Evolutionary conservation across 2,888 invertebrate genomes (phyloP).

Genomic region (Tineola bisselliella): DNA sequence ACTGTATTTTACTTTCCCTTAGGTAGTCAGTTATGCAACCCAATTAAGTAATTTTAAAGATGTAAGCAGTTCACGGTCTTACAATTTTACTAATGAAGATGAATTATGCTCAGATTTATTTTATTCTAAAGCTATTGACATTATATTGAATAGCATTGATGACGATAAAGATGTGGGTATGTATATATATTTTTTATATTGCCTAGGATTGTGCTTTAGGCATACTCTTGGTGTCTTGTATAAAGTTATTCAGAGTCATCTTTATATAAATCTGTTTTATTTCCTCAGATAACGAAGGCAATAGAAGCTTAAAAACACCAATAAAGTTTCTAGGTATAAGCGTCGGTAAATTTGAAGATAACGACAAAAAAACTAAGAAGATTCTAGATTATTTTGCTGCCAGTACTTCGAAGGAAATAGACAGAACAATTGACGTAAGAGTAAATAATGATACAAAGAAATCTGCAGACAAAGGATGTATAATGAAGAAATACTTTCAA

Average conservation of each 20-base stretch:
- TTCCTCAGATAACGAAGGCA: conserved; percentile 42
- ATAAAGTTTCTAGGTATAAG: conserved; percentile 80
- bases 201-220: too few relatives aligned
- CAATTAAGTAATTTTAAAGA: conserved; percentile 65
- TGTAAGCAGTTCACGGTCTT: conserved; percentile 71
- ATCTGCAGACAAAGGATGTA: conserved; percentile 32
- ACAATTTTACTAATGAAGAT: conserved; percentile 65
- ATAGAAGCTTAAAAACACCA: conserved; percentile 54
- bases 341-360: conserved; percentile 79
- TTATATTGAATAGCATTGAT: conserved; percentile 72
- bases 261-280: neutral
- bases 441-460: conserved; percentile 18
- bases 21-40: conserved; percentile 72
- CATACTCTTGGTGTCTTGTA: too few relatives aligned
- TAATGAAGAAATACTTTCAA: conserved; percentile 39
- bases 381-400: conserved; percentile 69
- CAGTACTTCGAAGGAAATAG: conserved; percentile 34
- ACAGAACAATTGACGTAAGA: conserved; percentile 31
- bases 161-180: conserved; percentile 34
- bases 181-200: neutral
- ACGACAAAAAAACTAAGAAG: conserved; percentile 59
- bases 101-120: conserved; percentile 75
- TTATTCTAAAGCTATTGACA: conserved; percentile 70
- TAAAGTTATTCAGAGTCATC: too few relatives aligned
- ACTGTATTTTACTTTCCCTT: too few relatives aligned